These are phyloP conservation scores for Pandemis corylana DNA, from an alignment of 2,888 invertebrate species.

Conservation along the genomic window DNA sequence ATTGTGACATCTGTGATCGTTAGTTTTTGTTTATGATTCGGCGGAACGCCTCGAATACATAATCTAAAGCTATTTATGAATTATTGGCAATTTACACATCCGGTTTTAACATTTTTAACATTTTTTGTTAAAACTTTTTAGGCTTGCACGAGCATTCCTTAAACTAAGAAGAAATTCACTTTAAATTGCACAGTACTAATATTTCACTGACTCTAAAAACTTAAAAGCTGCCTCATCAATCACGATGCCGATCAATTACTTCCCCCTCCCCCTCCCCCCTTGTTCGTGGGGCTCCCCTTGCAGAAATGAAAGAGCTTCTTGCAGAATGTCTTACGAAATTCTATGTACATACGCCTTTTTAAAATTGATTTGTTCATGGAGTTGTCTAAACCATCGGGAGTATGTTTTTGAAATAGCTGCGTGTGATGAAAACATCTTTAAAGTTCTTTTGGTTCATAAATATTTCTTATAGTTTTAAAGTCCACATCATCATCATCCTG, in stretches of 20 bases:
- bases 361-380: not conserved
- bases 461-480: no score
- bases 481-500: no score
- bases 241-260: constrained; percentile 66
- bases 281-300: constrained; percentile 25
- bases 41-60: not conserved
- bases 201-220: constrained; percentile 20
- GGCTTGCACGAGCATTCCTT: not conserved
- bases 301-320: not conserved
- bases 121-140: not conserved
- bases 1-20: constrained; percentile 64
- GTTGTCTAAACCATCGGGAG: not conserved
- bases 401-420: not conserved
- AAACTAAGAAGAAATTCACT: not conserved
- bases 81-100: not conserved
- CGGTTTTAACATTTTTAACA: not conserved
- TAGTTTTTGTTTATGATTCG: constrained; percentile 28
- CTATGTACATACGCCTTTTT: not conserved
- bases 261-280: constrained; percentile 43
- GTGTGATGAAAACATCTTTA: not conserved
- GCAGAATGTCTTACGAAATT: constrained; percentile 1
- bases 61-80: constrained; percentile 14
- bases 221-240: constrained; percentile 56
- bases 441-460: no score
- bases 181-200: constrained; percentile 8